These are phyloP conservation scores for Chalcis sispes DNA, from an alignment of 2,888 invertebrate species.

Conservation along the genomic window DNA sequence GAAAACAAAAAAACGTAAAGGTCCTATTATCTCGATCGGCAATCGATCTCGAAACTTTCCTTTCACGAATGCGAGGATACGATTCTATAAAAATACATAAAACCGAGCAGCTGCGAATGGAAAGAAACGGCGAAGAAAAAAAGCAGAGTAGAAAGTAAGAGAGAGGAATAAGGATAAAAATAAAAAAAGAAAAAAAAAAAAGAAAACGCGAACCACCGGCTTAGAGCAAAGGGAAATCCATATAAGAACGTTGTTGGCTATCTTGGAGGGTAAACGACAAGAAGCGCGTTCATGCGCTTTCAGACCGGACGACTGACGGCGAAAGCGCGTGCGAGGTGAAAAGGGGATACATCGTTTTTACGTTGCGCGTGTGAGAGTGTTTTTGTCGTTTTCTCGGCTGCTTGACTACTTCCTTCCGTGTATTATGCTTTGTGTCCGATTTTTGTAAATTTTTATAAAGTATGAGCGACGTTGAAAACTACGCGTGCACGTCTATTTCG, in stretches of 20 bases:
- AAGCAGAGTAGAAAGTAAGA: background rate
- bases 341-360: slow-evolving; percentile 16
- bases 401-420: too few relatives aligned
- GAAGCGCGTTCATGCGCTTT: slow-evolving; percentile 36
- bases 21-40: slow-evolving; percentile 15
- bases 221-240: slow-evolving; percentile 41
- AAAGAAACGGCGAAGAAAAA: background rate
- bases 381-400: slow-evolving; percentile 44
- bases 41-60: slow-evolving; percentile 19
- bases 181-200: background rate
- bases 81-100: slow-evolving; percentile 27
- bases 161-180: background rate
- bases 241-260: slow-evolving; percentile 41
- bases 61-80: background rate
- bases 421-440: too few relatives aligned
- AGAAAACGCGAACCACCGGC: background rate
- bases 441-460: too few relatives aligned
- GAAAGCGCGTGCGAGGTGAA: background rate
- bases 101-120: background rate
- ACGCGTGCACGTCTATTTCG: too few relatives aligned
- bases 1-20: background rate
- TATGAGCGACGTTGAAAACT: too few relatives aligned
- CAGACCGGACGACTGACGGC: slow-evolving; percentile 6
- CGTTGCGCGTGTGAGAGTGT: slow-evolving; percentile 20
- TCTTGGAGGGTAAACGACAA: background rate